Evolutionary conservation across 2,888 invertebrate genomes (phyloP).

Genomic region (Rhamnusium bicolor): DNA sequence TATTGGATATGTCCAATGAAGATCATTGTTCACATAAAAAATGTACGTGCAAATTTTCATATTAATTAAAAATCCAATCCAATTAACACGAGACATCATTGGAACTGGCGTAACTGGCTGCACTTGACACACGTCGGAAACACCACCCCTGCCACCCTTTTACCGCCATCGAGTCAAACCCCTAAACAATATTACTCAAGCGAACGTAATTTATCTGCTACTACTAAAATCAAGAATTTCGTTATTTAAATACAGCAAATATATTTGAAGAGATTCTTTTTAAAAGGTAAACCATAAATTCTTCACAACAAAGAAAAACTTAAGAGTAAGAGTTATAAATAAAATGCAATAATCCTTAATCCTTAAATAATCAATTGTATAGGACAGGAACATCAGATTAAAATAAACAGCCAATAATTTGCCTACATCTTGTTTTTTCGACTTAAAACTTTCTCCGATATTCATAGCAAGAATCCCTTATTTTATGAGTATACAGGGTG

Average conservation of each 20-base stretch:
- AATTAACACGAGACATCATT: conserved; percentile 69
- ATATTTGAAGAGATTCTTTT: background rate
- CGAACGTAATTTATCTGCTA: conserved; percentile 56
- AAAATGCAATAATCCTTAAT: too few species aligned
- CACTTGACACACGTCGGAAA: conserved; percentile 71
- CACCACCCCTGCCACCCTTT: conserved; percentile 58
- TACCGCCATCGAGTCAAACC: conserved; percentile 47
- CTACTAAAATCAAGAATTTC: conserved; percentile 42
- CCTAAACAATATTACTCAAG: conserved; percentile 49
- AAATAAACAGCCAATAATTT: too few species aligned
- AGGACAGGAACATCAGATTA: too few species aligned
- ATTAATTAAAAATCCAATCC: conserved; percentile 72
- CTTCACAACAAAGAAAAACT: too few species aligned
- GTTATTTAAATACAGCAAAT: conserved; percentile 7
- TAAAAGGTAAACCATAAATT: too few species aligned
- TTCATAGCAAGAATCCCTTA: too few species aligned
- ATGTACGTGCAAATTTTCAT: conserved; percentile 69
- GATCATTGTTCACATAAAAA: conserved; percentile 51
- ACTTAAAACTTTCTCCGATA: too few species aligned
- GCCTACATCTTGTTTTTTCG: too few species aligned
- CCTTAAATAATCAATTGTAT: too few species aligned
- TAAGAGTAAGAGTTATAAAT: too few species aligned
- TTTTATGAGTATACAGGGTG: too few species aligned
- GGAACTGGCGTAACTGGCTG: conserved; percentile 67
- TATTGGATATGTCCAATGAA: conserved; percentile 40